Base-by-base conservation (phyloP, 2,113 vertebrate species). In the Periophthalmodon schlosseri region DNA sequence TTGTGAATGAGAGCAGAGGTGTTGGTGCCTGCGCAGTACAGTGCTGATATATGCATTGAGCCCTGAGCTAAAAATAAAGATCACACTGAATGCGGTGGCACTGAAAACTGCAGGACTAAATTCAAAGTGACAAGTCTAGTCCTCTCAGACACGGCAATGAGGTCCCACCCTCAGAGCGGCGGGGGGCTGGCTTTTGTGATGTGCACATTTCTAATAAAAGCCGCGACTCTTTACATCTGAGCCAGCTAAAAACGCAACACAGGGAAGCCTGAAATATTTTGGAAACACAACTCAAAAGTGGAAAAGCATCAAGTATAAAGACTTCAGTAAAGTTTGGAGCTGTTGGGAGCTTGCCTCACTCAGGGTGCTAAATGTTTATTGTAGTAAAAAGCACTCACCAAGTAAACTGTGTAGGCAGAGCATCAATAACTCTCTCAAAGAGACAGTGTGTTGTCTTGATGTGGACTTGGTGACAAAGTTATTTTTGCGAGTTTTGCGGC, bases 1-100 rank as follows among this genome's bases (percentile, higher is more conserved):
- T 93, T 91, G 91, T 93, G 89, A 93, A 93, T 93, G 91, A 89
- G 89, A 84, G 91, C 87, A 86, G 91, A 60, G 80, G 89, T 86
- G 87, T 90, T 78, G 81, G 80, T 92, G 82, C 84, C 87, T 89
- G 87, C 85, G 84, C 88, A 92, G 86, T 87, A 90, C 87, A 91
- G 86, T 87, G 85, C 77, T 90, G 89, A 91, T 92, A 86, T 91
- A 88, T 92, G 89, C 89, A 90, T 92, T 89, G 87, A 91, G 91
- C 86, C 83, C 84, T 84, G 88, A 84, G 85, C 87, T 92, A 91
- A 92, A 93, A 93, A 92, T 91, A 92, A 93, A 89, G 85, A 88
- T 92, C 87, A 91, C 82, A 89, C 78, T 83, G 87, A 92, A 89
- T 73, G 83, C 80, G 76, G 82, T 86, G 86, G 81, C 80, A 79